Evolutionary conservation across 2,888 invertebrate species (phyloP), one percentile per base, ranked within the genome.

Genomic region (Lasioglossum zephyrum): DNA sequence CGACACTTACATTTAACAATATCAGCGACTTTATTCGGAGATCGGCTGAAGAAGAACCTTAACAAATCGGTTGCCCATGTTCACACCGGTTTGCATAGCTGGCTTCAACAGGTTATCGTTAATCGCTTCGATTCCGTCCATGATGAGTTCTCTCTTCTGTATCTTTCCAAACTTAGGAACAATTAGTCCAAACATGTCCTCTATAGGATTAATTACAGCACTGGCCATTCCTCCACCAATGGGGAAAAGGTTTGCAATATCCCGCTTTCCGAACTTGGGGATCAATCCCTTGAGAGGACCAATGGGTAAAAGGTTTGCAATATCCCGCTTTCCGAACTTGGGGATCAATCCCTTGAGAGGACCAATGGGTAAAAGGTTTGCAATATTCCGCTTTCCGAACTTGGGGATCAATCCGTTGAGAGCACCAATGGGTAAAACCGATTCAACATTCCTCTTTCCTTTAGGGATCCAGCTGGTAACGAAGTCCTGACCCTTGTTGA

Each of bases 161-260:
- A 6, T 49, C 49, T 49, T 22, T 49, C 60, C 60, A 26, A 60
- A 13, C 13, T 60, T 60, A 11, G 60, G 26, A 26, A 26, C 1
- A 4, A 60, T 13, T 26, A 1, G 4, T 6, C 60, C 26, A 4
- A n/a, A 0, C n/a, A 57, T 4, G n/a, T 57, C 57, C 57, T 57
- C 57, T n/a, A 1, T n/a, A 1, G 1, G 2, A n/a, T 57, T 5
- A 0, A 57, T 11, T 4, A 11, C 0, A 13, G 0, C 2, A 22
- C 53, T 57, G 18, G 9, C n/a, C n/a, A n/a, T 36, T 3, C 36
- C 9, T 16, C 47, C 47, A 47, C 16, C 16, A 4, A 47, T 47
- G 47, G 47, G 47, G 47, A 47, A 47, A 4, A 47, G 44, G 13
- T 4, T 0, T 47, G 16, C 47, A 16, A 47, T 16, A 9, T 57